Evolutionary conservation across 2,888 invertebrate species (phyloP).

Genomic region (Matsumyia berberina): DNA sequence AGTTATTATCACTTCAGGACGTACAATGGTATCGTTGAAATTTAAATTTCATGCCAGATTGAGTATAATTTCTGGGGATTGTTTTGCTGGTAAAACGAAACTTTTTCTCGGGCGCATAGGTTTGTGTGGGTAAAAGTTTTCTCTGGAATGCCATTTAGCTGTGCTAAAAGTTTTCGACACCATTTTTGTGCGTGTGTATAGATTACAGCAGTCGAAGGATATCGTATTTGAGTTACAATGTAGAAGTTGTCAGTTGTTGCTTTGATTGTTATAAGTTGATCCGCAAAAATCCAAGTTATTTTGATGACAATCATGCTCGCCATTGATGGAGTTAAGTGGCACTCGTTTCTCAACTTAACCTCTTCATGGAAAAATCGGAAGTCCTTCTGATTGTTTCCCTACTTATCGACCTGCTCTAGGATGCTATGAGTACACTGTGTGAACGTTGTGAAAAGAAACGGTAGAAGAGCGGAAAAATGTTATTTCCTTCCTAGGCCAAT

Average conservation of each 20-base stretch:
- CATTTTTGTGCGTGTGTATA: not conserved
- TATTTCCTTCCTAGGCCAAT: not conserved
- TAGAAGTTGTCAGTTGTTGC: not conserved
- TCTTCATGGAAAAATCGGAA: not conserved
- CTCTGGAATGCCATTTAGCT: conserved; percentile 20
- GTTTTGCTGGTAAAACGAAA: conserved; percentile 46
- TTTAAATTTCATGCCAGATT: conserved; percentile 58
- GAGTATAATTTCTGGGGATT: conserved; percentile 50
- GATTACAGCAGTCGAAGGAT: not conserved
- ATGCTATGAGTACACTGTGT: not conserved
- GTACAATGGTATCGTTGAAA: conserved; percentile 39
- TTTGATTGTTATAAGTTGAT: not conserved
- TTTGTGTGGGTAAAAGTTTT: conserved; percentile 39
- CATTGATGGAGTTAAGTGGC: not conserved
- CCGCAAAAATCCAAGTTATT: not conserved
- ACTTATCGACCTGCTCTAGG: not conserved
- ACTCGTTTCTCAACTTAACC: not conserved
- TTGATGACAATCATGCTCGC: not conserved
- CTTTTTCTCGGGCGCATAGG: conserved; percentile 24
- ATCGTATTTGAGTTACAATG: conserved; percentile 1
- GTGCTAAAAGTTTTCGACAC: conserved; percentile 5
- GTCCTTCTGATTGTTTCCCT: not conserved
- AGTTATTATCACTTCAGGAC: conserved; percentile 37
- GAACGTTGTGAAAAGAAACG: conserved; percentile 8
- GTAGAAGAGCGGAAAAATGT: not conserved